Evolutionary conservation across 2,888 invertebrate species (phyloP), one percentile per base, ranked within the genome.

Genomic region (Catocala fraxini): DNA sequence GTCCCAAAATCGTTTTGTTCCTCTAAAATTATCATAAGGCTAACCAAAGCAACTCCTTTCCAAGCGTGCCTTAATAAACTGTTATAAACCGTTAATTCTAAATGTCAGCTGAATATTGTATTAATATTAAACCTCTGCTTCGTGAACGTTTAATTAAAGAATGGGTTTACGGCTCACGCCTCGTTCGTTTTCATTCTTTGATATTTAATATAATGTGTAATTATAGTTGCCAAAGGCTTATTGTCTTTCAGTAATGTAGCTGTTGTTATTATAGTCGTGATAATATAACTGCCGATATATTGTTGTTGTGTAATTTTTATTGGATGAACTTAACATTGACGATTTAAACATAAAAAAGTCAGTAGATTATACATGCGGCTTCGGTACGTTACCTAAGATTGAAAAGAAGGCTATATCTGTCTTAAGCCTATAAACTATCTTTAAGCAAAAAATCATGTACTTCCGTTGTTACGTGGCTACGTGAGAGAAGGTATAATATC

Each of bases 111-210:
- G 49, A 64, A 65, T 58, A 61, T 61, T 65, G 49, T 66, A 55
- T 65, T 62, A 71, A 64, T 62, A 59, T 63, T 60, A 58, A 56
- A 43, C 47, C 57, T 59, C 56, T 45, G 54, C 51, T 65, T 65
- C 53, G 65, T 74, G 54, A 71, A 46, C 59, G 25, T 74, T 71
- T 68, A 71, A 75, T 75, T 74, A 74, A 70, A 70, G 55, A 75
- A 62, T 55, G 56, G 63, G 46, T 66, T 75, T 71, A 76, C 61
- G 58, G 63, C 61, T 66, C 62, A 63, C 56, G 68, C 53, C 56
- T 48, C 12, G 51, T 59, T 69, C 57, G 54, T 68, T 56, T 71
- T 68, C 53, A 43, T 56, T 62, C 53, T 51, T 58, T 67, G 59
- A 52, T 59, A 52, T 55, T 51, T 51, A 49, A 60, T 55, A 54